Evolutionary conservation across 92 coral and sea anemone species (phyloP), one percentile per base, ranked within the genome.

Genomic region (Porites lobata): DNA sequence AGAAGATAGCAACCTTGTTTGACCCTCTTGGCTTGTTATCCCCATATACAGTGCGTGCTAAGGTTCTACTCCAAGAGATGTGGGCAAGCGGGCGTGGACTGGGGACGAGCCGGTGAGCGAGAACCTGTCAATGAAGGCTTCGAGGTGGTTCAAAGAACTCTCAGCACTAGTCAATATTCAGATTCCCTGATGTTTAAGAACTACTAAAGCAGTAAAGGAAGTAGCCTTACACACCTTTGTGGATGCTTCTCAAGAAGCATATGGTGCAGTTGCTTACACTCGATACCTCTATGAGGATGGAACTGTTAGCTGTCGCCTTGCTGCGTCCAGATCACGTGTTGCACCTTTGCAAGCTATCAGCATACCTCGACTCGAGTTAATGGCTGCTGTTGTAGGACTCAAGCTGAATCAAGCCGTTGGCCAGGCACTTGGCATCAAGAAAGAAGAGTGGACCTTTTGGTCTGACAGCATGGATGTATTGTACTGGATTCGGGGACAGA

Each of bases 41-140:
- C 32, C 32, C 32, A 29, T 29, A 29, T 29, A 2, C 32, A 29
- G 77, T 86, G 32, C 94, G 88, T 65, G 94, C 88, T 54, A 91
- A 80, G 70, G 76, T 64, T 50, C 75, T 87, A 6, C 78, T 88
- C 26, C 91, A 88, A 69, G 81, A 91, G 26, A 47, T 91, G 73
- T 87, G 92, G 92, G 80, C 94, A 51, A 72, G 86, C n/a, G n/a
- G 94, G 91, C 13, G 54, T 89, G 51, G 95, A 85, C 79, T 89
- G n/a, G 95, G 95, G 92, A 92, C 65, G 89, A 80, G 24, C 84
- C 85, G 59, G 58, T 92, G 43, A 80, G 75, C 47, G 74, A 65
- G 52, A 63, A 88, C 72, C 86, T 81, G 7, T n/a, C 69, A 50
- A 2, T 26, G 14, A 58, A 20, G 19, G 71, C 82, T 15, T 18